Conservation (phyloP, 2,113 vertebrate genomes). For the Carettochelys insculpta region DNA sequence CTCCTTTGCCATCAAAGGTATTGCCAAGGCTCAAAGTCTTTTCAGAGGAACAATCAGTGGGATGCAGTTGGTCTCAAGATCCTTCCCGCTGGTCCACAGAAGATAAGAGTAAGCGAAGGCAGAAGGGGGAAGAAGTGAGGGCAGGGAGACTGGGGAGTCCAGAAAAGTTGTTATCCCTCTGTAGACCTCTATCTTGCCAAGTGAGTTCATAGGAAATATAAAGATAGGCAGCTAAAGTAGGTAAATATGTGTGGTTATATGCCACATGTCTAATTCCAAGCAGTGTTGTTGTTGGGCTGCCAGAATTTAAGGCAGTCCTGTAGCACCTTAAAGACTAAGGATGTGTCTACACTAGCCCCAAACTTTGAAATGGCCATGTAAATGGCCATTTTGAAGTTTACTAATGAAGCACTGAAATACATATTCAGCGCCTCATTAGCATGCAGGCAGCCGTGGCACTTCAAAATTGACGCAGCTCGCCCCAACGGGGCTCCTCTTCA, state of each 20-base stretch:
- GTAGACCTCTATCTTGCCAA: not conserved
- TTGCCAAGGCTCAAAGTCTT: not conserved
- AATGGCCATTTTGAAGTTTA: too few species aligned
- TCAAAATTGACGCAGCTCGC: too few species aligned
- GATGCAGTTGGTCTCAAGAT: not conserved
- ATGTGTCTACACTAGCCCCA: too few species aligned
- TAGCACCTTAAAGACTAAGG: too few species aligned
- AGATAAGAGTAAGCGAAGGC: not conserved
- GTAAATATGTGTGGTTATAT: not conserved
- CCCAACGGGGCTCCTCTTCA: too few species aligned
- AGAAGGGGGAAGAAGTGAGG: not conserved
- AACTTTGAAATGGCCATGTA: too few species aligned
- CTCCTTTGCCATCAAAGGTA: not conserved
- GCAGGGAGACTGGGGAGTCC: not conserved
- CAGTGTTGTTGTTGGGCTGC: not conserved
- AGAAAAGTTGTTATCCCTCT: not conserved
- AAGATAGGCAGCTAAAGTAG: not conserved
- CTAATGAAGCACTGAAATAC: too few species aligned
- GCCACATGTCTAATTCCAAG: not conserved
- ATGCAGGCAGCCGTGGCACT: too few species aligned
- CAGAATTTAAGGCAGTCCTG: not conserved
- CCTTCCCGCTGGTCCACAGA: not conserved
- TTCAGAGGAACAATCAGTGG: not conserved
- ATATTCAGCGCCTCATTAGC: too few species aligned
- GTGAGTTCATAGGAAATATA: not conserved